A percentile compares a stretch with the other conserved stretches of the same genome.
phyloP scores from a whole-genome alignment of 2,113 vertebrate species.

The Cnemophilus loriae region DNA sequence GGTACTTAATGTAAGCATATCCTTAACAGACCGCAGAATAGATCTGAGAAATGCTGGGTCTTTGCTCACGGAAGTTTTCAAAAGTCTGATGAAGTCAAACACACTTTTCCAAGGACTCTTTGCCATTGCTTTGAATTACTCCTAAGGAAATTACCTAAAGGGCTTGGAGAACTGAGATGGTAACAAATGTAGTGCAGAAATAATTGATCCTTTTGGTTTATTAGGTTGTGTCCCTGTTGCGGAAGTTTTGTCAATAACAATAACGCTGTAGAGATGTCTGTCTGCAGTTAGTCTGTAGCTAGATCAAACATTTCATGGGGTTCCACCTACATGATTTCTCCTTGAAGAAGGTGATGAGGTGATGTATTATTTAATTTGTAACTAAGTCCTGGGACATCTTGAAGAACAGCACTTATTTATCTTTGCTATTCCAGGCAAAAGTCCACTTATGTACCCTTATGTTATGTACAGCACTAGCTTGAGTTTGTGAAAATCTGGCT shows the following conservation, averaged over 20 bases:
- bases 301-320: conserved; percentile 11
- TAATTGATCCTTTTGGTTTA: conserved; percentile 54
- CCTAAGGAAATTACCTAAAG: background rate
- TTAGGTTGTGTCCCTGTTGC: conserved; percentile 36
- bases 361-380: conserved; percentile 65
- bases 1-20: background rate
- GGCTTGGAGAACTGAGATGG: background rate
- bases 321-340: conserved; percentile 31
- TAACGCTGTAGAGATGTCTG: conserved; percentile 16
- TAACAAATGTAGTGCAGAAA: background rate
- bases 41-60: background rate
- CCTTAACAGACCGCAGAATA: background rate
- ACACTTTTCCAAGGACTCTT: background rate
- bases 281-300: conserved; percentile 12
- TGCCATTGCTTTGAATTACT: conserved; percentile 1
- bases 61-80: background rate
- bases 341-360: conserved; percentile 51
- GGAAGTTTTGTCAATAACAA: conserved; percentile 56
- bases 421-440: conserved; percentile 5
- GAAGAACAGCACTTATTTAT: conserved; percentile 24
- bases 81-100: background rate
- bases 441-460: too few relatives aligned
- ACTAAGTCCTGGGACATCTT: conserved; percentile 17
- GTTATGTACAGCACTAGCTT: background rate
- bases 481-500: background rate